Evolutionary conservation across 2,888 invertebrate species (phyloP).

Genomic region (Monoplex corrugatus): DNA sequence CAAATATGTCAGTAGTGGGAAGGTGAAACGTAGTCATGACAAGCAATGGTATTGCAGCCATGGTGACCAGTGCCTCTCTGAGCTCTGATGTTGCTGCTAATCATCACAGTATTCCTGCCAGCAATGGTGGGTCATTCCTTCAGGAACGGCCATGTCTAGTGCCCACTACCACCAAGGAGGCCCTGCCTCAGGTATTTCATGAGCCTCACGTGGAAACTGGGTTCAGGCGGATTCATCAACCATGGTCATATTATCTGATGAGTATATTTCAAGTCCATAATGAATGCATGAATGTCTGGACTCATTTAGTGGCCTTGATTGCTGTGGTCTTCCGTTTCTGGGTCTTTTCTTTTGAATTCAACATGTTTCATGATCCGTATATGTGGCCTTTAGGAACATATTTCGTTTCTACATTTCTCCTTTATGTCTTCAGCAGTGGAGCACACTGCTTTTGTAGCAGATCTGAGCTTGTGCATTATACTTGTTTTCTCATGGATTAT

Average conservation of each 20-base stretch:
- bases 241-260: slow-evolving; percentile 77
- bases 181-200: slow-evolving; percentile 77
- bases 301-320: slow-evolving; percentile 75
- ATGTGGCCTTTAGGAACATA: slow-evolving; percentile 79
- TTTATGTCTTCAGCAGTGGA: slow-evolving; percentile 76
- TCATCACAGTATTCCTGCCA: background rate
- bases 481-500: slow-evolving; percentile 80
- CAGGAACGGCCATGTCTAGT: slow-evolving; percentile 50
- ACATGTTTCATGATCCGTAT: slow-evolving; percentile 75
- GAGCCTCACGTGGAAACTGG: slow-evolving; percentile 79
- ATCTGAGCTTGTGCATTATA: slow-evolving; percentile 79
- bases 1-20: background rate
- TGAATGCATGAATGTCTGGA: slow-evolving; percentile 80
- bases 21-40: background rate
- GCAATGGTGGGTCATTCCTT: background rate
- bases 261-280: slow-evolving; percentile 80
- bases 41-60: background rate
- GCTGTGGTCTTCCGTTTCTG: slow-evolving; percentile 63
- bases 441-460: slow-evolving; percentile 79
- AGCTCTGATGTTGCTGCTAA: background rate
- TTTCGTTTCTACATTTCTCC: slow-evolving; percentile 72
- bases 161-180: slow-evolving; percentile 68
- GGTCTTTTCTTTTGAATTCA: slow-evolving; percentile 69
- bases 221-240: slow-evolving; percentile 77
- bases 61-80: background rate